These are phyloP conservation scores for Leptinotarsa undecemlineata DNA, from an alignment of 1,140 invertebrate species.

Conservation along the genomic window DNA sequence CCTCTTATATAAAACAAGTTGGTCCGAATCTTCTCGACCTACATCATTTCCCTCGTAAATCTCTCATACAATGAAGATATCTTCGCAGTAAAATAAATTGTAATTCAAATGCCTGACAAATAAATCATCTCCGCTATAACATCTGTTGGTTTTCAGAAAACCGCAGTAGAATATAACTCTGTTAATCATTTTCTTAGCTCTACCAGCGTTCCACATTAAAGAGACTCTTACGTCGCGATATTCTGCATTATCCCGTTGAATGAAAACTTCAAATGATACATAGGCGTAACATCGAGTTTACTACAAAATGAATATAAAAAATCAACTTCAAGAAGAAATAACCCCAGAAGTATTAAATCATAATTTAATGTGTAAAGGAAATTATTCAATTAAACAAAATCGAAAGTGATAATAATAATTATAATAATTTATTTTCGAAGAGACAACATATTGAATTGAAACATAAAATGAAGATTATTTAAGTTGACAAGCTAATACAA, in stretches of 20 bases:
- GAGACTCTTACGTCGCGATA: conserved; percentile 5
- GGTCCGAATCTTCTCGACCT: neutral
- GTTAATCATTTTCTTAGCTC: conserved; percentile 44
- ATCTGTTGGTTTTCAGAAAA: conserved; percentile 46
- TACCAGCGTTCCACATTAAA: conserved; percentile 31
- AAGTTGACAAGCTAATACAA: too few relatives aligned
- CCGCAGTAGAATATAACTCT: conserved; percentile 42
- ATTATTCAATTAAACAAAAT: too few relatives aligned
- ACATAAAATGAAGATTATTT: too few relatives aligned
- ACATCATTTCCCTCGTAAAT: conserved; percentile 8
- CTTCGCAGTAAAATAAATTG: conserved; percentile 27
- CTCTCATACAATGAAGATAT: conserved; percentile 16
- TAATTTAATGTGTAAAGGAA: too few relatives aligned
- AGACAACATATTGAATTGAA: too few relatives aligned
- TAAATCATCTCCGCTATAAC: conserved; percentile 43
- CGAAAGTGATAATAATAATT: too few relatives aligned
- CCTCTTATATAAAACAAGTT: too few relatives aligned
- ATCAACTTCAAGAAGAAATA: too few relatives aligned
- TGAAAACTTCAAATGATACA: neutral
- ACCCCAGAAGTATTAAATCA: too few relatives aligned
- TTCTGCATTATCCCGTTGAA: neutral
- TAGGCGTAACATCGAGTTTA: conserved; percentile 1
- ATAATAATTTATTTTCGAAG: too few relatives aligned
- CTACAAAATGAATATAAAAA: too few relatives aligned
- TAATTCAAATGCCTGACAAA: conserved; percentile 39